Evolutionary conservation across 2,888 invertebrate species (phyloP), one percentile per base, ranked within the genome.

Genomic region (Calameuta idolon): DNA sequence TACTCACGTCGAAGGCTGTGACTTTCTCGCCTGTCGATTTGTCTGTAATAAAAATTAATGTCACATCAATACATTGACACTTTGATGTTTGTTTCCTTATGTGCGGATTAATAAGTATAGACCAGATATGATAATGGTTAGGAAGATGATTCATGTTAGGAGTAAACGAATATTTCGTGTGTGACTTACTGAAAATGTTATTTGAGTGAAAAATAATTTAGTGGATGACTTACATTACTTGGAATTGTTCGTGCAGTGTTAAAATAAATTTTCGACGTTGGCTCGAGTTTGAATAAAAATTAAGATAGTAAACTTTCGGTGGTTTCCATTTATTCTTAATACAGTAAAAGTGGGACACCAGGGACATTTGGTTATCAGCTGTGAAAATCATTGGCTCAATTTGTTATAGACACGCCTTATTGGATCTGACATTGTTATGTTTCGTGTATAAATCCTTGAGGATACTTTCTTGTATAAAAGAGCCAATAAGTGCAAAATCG

Each of bases 1-100:
- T 91, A 94, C 94, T 94, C 91, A 94, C 94, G 89, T 94, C 94
- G 91, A 94, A 93, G 79, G 93, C 93, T 85, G 92, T 93, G 92
- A 93, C 93, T 92, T 93, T 94, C 89, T 94, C 94, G 80, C 93
- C 93, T 83, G 93, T 93, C 73, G 94, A 94, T 90, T 93, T 94
- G 91, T 94, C 94, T 87, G 93, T 92, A 93, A 89, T 85, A 82
- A 73, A 69, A 79, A 73, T 75, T 68, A 40, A 55, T 55, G 23
- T 55, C 23, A 55, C 15, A 23, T 23, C 3, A 55, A 9, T 55
- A 55, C 0, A 55, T 23, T 5, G 2, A 23, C 23, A 9, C 23
- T 55, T 55, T 9, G 9, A 55, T 23, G 2, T 76, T n/a, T 9
- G 0, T 69, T 23, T n/a, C 15, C 35, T 74, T 34, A 74, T 34